A percentile compares a stretch with the other conserved stretches of the same genome.
phyloP scores from a whole-genome alignment of 1,140 invertebrate species.

The Hylaeus anthracinus region DNA sequence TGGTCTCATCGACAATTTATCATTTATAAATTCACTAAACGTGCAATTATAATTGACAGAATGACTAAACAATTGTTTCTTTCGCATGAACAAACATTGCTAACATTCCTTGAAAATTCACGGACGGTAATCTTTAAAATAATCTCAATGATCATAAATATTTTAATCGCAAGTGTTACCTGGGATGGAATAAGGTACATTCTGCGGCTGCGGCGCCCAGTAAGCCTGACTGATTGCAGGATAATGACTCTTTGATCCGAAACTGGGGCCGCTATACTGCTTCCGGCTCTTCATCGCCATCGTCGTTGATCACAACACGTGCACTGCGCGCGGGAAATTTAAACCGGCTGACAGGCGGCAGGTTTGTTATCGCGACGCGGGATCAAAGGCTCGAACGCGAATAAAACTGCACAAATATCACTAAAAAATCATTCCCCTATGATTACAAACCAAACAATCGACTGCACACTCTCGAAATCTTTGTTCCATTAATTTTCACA shows the following conservation, averaged over 20 bases:
- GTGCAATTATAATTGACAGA: no score
- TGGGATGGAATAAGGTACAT: slow-evolving; percentile 89
- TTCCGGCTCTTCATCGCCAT: slow-evolving; percentile 80
- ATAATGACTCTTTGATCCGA: slow-evolving; percentile 81
- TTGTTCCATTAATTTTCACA: not conserved
- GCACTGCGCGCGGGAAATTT: slow-evolving; percentile 30
- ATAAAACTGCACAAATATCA: slow-evolving; percentile 11
- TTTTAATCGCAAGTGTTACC: slow-evolving; percentile 72
- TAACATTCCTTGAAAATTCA: no score
- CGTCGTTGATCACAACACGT: slow-evolving; percentile 29
- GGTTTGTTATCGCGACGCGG: not conserved
- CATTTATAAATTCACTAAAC: no score
- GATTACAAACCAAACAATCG: not conserved
- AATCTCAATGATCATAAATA: no score
- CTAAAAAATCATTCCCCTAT: not conserved
- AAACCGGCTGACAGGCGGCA: not conserved
- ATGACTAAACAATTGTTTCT: no score
- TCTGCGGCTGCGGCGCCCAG: slow-evolving; percentile 88
- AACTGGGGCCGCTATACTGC: slow-evolving; percentile 60
- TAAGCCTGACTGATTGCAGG: slow-evolving; percentile 90
- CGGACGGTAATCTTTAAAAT: not conserved
- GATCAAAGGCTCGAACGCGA: no score
- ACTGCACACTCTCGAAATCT: not conserved
- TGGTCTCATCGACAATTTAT: not conserved
- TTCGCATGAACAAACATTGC: no score